These are phyloP conservation scores for Nemurella pictetii DNA, from an alignment of 2,888 invertebrate genomes.

Conservation along the genomic window DNA sequence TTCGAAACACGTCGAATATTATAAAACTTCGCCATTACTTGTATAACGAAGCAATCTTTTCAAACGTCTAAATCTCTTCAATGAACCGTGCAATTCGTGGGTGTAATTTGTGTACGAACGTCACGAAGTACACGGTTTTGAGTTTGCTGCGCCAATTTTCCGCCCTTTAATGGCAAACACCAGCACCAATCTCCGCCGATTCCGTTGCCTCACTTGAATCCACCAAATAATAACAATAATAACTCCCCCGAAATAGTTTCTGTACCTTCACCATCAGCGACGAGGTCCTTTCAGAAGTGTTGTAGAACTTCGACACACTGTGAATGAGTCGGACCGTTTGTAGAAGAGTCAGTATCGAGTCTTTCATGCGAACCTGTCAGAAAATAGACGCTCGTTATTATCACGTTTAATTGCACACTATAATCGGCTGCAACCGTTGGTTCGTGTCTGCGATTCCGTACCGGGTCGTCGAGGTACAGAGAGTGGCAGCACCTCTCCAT, in stretches of 20 bases:
- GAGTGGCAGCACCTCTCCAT: slow-evolving; percentile 95
- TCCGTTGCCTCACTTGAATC: no score
- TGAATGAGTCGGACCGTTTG: slow-evolving; percentile 93
- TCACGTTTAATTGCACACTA: neutral
- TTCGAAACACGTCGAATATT: no score
- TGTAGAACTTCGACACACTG: slow-evolving; percentile 93
- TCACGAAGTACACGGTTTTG: no score
- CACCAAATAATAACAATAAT: no score
- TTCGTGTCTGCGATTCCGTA: slow-evolving; percentile 51
- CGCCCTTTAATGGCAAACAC: neutral
- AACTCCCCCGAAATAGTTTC: no score
- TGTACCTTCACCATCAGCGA: slow-evolving; percentile 96
- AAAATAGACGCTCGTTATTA: slow-evolving; percentile 15
- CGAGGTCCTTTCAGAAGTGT: slow-evolving; percentile 94
- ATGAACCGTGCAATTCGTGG: no score
- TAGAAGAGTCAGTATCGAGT: slow-evolving; percentile 83
- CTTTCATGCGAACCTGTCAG: slow-evolving; percentile 77
- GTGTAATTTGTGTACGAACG: no score
- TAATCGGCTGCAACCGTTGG: neutral
- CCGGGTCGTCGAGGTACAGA: slow-evolving; percentile 89
- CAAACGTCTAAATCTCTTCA: no score
- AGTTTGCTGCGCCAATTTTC: neutral
- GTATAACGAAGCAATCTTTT: no score
- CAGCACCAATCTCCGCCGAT: no score
- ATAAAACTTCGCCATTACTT: no score